Percentiles rank a stretch among this genome's conserved stretches.
phyloP scores from a whole-genome alignment of 2,113 vertebrate genomes.

The Epinephelus moara region DNA sequence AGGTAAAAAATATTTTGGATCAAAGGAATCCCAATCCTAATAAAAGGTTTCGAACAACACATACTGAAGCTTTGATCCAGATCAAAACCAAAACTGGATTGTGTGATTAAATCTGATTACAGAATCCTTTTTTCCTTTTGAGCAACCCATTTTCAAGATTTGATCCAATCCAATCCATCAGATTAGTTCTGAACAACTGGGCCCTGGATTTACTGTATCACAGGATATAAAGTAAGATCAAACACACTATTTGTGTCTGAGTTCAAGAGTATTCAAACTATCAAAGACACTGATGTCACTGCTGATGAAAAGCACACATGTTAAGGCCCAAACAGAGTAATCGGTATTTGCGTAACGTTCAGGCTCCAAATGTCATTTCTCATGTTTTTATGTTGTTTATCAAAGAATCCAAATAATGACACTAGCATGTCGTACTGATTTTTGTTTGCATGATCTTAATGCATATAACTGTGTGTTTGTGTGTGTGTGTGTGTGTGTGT shows the following conservation, averaged over 20 bases:
- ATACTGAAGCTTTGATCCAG: too few species aligned
- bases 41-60: too few species aligned
- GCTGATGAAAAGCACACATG: background rate
- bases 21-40: too few species aligned
- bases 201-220: background rate
- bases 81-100: too few species aligned
- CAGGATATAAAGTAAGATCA: conserved; percentile 4
- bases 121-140: too few species aligned
- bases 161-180: too few species aligned
- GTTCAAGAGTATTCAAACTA: background rate
- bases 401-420: background rate
- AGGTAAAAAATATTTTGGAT: too few species aligned
- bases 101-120: too few species aligned
- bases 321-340: background rate
- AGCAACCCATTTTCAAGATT: too few species aligned
- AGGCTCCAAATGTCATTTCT: conserved; percentile 24
- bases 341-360: background rate
- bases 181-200: too few species aligned
- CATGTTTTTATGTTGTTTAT: background rate
- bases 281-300: background rate
- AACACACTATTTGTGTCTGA: background rate
- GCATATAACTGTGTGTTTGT: background rate
- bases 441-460: conserved; percentile 13
- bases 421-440: background rate
- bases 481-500: conserved; percentile 1